Evolutionary conservation across 1,140 invertebrate species (phyloP).

Genomic region (Drosophila novamexicana): DNA sequence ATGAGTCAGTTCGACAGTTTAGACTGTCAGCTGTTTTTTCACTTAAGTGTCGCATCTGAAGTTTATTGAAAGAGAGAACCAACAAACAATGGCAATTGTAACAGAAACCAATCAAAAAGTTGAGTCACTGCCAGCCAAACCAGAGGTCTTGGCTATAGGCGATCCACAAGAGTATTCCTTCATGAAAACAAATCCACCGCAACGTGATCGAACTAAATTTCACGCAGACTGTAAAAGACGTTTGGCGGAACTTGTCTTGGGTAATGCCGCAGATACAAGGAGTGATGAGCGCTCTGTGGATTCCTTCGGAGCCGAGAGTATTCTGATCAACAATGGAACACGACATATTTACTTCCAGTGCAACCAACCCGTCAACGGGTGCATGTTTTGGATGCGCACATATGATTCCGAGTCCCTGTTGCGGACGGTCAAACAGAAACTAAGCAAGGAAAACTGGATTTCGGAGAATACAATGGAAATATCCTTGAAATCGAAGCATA

Average conservation of each 20-base stretch:
- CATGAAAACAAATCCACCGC: neutral
- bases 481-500: neutral
- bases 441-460: constrained; percentile 7
- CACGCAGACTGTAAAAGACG: neutral
- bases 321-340: neutral
- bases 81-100: neutral
- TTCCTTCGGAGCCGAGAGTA: neutral
- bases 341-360: neutral
- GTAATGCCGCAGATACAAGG: neutral
- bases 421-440: neutral
- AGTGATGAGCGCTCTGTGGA: neutral
- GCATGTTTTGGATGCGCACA: neutral
- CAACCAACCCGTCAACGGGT: neutral
- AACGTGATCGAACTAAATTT: neutral
- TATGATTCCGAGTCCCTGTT: constrained; percentile 1
- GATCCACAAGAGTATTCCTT: neutral
- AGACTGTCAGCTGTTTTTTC: neutral
- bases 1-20: neutral
- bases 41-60: neutral
- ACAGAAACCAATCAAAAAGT: neutral
- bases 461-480: constrained; percentile 2
- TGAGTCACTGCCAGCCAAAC: neutral
- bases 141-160: constrained; percentile 2
- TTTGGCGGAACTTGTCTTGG: neutral
- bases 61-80: too few relatives aligned